Base-by-base conservation (phyloP, 2,797 vertebrate genomes). In the Poecilia picta region DNA sequence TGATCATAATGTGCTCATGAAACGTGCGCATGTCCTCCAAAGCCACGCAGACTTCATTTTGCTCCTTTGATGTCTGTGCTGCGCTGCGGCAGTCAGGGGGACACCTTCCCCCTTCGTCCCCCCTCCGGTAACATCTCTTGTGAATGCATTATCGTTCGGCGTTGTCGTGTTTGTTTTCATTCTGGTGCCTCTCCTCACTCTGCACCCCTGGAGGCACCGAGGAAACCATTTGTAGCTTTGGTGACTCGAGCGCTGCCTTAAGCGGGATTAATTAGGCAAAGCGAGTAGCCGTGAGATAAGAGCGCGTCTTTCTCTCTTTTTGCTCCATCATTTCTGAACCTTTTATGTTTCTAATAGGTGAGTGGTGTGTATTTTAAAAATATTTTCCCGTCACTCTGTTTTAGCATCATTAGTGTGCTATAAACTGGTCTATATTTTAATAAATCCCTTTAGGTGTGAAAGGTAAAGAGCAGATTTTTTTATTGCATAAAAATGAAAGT, bases 81-180 rank as follows among this genome's bases (percentile, higher is more conserved):
- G 89, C 83, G 89, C 87, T 83, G 75, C 59, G 73, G 76, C 77
- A 83, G 85, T 87, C 10, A 46, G 87, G 92, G 89, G 90, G 70
- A 73, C 92, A 3, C 20, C 49, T 23, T 7, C 18, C 2, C 2
- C 7, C 20, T 8, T 1, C 18, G 0, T 1, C 20, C 49, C 18
- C 20, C 49, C 49, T 23, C 49, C 20, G 84, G 78, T 83, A 91
- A 89, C 90, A 87, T 87, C 85, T 72, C 84, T 79, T 77, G 85
- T 83, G 90, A 91, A 91, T 92, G 90, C 84, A 92, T 95, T 92
- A 93, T 88, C 79, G 91, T 89, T 84, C 88, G 76, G 87, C 83
- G 85, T 91, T 88, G 89, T 89, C 83, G 85, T 83, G 89, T 91
- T 95, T 94, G 91, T 95, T 95, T 93, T 91, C 88, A 90, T 91